These are phyloP conservation scores for Tyrophagus putrescentiae DNA, from an alignment of 1,140 invertebrate genomes.

Conservation along the genomic window DNA sequence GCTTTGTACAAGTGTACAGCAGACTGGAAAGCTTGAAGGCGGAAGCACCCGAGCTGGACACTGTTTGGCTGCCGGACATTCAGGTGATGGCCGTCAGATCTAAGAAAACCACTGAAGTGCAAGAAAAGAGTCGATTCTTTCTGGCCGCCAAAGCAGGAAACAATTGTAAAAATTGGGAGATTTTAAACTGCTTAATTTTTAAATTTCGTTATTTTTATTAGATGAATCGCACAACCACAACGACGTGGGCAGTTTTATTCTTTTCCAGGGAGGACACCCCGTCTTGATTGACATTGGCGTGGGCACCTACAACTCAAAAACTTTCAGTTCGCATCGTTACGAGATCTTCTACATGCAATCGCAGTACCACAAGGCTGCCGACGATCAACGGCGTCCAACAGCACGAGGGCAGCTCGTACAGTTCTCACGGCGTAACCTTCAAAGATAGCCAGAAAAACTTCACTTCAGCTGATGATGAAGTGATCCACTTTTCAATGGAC, in stretches of 20 bases:
- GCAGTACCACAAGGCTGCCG: neutral
- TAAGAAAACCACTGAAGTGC: too few species aligned
- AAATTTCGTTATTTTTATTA: too few species aligned
- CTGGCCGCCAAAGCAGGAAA: neutral
- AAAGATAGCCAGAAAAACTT: neutral
- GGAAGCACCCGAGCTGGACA: neutral
- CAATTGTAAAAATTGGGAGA: neutral
- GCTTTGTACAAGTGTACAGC: neutral
- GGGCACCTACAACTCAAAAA: neutral
- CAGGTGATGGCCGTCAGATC: neutral
- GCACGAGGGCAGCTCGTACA: neutral
- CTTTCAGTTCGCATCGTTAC: neutral
- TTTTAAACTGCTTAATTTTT: too few species aligned
- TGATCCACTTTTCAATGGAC: neutral
- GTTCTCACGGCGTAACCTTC: neutral
- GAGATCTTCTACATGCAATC: neutral
- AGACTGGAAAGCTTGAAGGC: neutral
- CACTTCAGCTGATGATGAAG: neutral
- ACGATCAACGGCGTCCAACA: constrained; percentile 4
- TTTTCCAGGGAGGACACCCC: neutral
- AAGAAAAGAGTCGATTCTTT: too few species aligned
- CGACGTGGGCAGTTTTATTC: constrained; percentile 1
- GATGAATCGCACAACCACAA: constrained; percentile 6
- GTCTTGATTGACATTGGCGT: constrained; percentile 1
- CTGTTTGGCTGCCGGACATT: neutral